Conservation (phyloP, 2,888 invertebrate genomes). For the Andrena haemorrhoa region DNA sequence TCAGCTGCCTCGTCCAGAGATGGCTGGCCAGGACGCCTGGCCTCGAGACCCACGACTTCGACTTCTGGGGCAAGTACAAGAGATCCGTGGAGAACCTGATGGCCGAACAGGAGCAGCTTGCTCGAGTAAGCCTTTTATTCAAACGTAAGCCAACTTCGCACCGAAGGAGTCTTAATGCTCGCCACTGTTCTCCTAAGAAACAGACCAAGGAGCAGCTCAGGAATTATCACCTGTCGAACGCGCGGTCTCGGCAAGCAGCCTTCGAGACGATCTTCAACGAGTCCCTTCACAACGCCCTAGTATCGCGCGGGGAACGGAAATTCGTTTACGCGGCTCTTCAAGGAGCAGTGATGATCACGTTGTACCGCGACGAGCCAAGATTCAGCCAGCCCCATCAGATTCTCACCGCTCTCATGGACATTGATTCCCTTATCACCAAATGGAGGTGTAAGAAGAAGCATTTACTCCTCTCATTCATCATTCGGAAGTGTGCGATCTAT, state of each 20-base stretch:
- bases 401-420: constrained; percentile 97
- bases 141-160: neutral
- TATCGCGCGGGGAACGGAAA: constrained; percentile 94
- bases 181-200: constrained; percentile 83
- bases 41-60: constrained; percentile 90
- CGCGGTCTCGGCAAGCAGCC: constrained; percentile 92
- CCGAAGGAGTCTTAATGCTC: neutral
- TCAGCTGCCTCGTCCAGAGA: constrained; percentile 93
- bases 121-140: constrained; percentile 85
- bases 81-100: constrained; percentile 90
- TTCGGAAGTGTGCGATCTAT: too few relatives aligned
- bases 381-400: constrained; percentile 99
- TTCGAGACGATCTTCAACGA: constrained; percentile 96
- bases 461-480: neutral
- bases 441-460: constrained; percentile 94
- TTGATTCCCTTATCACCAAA: constrained; percentile 98
- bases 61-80: constrained; percentile 97
- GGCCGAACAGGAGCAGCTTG: constrained; percentile 88
- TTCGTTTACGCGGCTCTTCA: constrained; percentile 96
- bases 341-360: constrained; percentile 98
- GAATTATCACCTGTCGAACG: constrained; percentile 89
- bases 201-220: constrained; percentile 88
- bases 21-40: constrained; percentile 99
- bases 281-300: constrained; percentile 92
- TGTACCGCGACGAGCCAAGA: constrained; percentile 98